Conservation (phyloP, 2,113 vertebrate genomes). For the Recurvirostra avosetta region DNA sequence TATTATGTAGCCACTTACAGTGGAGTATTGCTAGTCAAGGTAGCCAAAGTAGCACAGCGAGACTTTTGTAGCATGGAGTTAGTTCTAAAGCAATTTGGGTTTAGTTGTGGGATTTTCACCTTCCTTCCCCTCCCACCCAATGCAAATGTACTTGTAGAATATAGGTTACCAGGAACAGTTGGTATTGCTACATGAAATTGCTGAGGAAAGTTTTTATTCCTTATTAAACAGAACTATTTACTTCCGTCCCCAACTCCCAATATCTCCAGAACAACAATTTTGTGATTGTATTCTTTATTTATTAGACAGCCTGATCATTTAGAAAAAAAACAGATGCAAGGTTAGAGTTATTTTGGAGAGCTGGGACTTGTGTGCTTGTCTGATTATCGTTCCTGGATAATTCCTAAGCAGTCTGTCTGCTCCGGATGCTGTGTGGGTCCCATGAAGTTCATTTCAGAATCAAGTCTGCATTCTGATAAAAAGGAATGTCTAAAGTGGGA, state of each 20-base stretch:
- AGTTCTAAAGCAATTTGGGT: neutral
- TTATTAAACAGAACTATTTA: neutral
- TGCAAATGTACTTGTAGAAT: neutral
- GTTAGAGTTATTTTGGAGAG: neutral
- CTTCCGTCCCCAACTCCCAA: neutral
- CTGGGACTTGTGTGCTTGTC: neutral
- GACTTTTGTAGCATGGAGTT: neutral
- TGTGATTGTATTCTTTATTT: neutral
- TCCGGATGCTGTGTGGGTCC: fast-evolving
- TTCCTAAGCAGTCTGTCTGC: neutral
- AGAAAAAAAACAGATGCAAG: neutral
- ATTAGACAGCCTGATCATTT: neutral
- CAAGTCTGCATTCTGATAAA: neutral
- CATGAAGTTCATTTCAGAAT: neutral
- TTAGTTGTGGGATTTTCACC: neutral
- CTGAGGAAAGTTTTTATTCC: neutral
- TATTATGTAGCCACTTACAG: neutral
- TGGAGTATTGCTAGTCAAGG: neutral
- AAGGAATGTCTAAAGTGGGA: neutral
- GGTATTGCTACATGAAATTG: neutral
- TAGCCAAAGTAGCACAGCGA: neutral
- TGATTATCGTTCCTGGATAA: neutral
- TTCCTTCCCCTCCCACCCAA: neutral
- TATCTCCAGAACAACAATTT: neutral
- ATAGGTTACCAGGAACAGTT: neutral